Conservation (phyloP, 2,113 vertebrate species). For the Sus scrofa region T2T-Sscrofa CM000828.6:75330001-75330500, state of each 20-base stretch:
- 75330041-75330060: slow-evolving; percentile 30
- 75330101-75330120: background rate
- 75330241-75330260: background rate
- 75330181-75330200: background rate
- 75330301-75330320: rapidly evolving
- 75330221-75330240: rapidly evolving
- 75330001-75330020: slow-evolving; percentile 59
- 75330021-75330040: background rate
- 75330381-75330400: rapidly evolving
- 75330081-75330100: background rate
- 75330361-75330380: rapidly evolving
- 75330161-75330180: background rate
- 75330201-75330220: rapidly evolving
- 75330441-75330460: rapidly evolving
- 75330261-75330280: rapidly evolving
- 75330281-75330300: no score
- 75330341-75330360: background rate
- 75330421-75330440: rapidly evolving
- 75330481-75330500: background rate
- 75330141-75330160: background rate
- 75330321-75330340: no score
- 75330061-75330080: background rate
- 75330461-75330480: background rate
- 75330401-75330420: background rate
- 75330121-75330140: no score